These are phyloP conservation scores for Planiliza haematocheilus DNA, from an alignment of 2,113 vertebrate genomes.

Conservation along the genomic window DNA sequence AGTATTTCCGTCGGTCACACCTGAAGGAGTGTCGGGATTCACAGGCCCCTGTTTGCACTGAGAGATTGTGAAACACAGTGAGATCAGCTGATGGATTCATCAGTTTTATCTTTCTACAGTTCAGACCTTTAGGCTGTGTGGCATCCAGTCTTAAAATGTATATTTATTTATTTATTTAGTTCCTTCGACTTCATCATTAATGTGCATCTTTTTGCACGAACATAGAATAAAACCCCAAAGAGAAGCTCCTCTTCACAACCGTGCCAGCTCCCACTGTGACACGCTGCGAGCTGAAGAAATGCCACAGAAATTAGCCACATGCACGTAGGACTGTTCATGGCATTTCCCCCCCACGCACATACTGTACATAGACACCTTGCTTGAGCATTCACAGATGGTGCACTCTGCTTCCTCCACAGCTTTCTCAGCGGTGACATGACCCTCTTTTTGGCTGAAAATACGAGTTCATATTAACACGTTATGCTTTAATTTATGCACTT, in stretches of 20 bases:
- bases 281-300: constrained; percentile 33
- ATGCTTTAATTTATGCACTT: constrained; percentile 41
- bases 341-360: constrained; percentile 52
- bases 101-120: too few species aligned
- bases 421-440: constrained; percentile 55
- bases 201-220: not conserved
- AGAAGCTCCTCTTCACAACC: constrained; percentile 9
- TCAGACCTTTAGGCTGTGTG: too few species aligned
- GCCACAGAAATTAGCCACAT: constrained; percentile 61
- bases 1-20: not conserved
- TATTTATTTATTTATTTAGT: too few species aligned
- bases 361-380: constrained; percentile 54
- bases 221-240: too few species aligned
- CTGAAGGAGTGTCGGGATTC: not conserved
- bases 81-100: not conserved
- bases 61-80: not conserved
- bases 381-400: constrained; percentile 73
- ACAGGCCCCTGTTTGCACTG: not conserved
- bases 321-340: constrained; percentile 49
- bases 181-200: not conserved
- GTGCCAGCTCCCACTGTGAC: constrained; percentile 7
- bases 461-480: constrained; percentile 49
- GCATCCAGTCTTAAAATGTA: too few species aligned
- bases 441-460: constrained; percentile 51
- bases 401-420: constrained; percentile 65